These are phyloP conservation scores for Clunio marinus DNA, from an alignment of 2,888 invertebrate species.

Conservation along the genomic window DNA sequence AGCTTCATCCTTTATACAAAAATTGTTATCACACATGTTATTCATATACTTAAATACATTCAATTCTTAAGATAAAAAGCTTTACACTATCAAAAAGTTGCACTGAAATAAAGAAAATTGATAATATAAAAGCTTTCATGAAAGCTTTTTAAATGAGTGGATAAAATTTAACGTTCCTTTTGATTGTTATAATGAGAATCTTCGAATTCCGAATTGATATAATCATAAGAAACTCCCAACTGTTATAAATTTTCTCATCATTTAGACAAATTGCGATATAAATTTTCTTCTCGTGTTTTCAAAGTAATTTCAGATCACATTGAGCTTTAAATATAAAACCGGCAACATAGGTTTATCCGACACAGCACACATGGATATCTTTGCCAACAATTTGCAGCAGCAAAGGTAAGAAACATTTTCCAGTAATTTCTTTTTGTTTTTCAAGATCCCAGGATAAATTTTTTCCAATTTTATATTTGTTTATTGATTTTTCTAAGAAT, in stretches of 20 bases:
- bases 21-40: too few species aligned
- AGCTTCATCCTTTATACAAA: background rate
- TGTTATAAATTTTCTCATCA: background rate
- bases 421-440: background rate
- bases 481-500: background rate
- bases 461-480: background rate
- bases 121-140: too few species aligned
- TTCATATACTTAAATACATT: too few species aligned
- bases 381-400: slow-evolving; percentile 90
- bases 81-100: too few species aligned
- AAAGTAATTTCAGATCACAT: background rate
- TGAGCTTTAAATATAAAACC: slow-evolving; percentile 14
- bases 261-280: too few species aligned
- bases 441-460: background rate
- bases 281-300: background rate
- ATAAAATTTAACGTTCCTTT: too few species aligned
- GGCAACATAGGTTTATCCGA: slow-evolving; percentile 82
- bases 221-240: too few species aligned
- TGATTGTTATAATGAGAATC: too few species aligned
- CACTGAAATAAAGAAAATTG: too few species aligned
- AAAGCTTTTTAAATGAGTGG: too few species aligned
- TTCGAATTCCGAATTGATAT: too few species aligned
- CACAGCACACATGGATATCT: slow-evolving; percentile 87
- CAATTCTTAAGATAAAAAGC: too few species aligned
- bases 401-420: slow-evolving; percentile 57